Evolutionary conservation across 2,888 invertebrate genomes (phyloP), one percentile per base, ranked within the genome.

Genomic region (Drosophila anomalata): DNA sequence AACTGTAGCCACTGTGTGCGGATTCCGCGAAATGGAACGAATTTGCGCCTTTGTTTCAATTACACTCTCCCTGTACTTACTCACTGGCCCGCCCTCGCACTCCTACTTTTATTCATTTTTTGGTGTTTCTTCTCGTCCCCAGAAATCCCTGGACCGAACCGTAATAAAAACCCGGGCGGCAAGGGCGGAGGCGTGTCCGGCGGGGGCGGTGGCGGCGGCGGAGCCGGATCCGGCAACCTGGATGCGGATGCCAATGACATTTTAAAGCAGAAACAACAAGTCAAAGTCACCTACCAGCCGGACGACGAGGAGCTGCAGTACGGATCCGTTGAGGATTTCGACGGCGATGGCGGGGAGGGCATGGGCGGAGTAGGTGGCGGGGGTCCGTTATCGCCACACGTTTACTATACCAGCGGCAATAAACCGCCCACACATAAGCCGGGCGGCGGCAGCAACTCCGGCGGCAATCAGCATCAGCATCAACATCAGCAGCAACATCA

Each of bases 111-210:
- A 3, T 24, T 41, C 31, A 54, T 50, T 39, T 46, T 42, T 61
- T 48, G 63, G 44, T 74, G 75, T 39, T 77, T 57, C 44, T 29
- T 29, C 29, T 29, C 29, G 9, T 9, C 62, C 58, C 65, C 93
- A 96, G 96, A 96, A 92, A 96, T 96, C 80, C 95, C 95, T n/a
- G 95, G 95, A 33, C 94, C 95, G 8, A 94, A 94, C 42, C 91
- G 93, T 67, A 93, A 92, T 69, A 93, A 92, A 82, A 93, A 93
- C 82, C 93, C 93, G 51, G 61, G 53, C 60, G 55, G 77, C 39
- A 91, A 92, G 52, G 90, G 84, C 71, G 74, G 26, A 59, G 54
- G 48, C 20, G 14, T 20, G 41, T 3, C 7, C 36, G 70, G 39
- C 33, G 56, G 47, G 7, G 59, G 61, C 2, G 58, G 42, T 14